Percentiles rank a stretch among this genome's conserved stretches.
phyloP scores from a whole-genome alignment of 2,113 vertebrate genomes.

The Tricholaema leucomelas region DNA sequence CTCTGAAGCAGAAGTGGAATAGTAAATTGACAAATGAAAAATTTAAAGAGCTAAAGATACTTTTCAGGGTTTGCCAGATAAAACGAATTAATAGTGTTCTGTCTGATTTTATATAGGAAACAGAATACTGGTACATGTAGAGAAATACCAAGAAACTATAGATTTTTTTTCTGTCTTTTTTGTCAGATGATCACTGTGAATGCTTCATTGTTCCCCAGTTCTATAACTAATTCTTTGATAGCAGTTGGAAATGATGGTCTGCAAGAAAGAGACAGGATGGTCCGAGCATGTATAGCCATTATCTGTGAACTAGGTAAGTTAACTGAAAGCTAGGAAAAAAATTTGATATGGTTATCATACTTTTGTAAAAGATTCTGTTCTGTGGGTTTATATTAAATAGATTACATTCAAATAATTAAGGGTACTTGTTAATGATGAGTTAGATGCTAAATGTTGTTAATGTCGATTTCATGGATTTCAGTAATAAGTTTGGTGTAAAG shows the following conservation, averaged over 20 bases:
- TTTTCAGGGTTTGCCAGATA: not conserved
- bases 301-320: constrained; percentile 94
- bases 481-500: not conserved
- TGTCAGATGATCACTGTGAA: constrained; percentile 98
- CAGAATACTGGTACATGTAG: not conserved
- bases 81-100: not conserved
- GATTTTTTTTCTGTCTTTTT: constrained; percentile 26
- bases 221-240: constrained; percentile 95
- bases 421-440: no score
- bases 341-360: not conserved
- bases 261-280: constrained; percentile 97
- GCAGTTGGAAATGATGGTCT: constrained; percentile 97
- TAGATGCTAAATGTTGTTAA: not conserved
- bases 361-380: not conserved
- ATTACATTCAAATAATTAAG: no score
- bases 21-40: not conserved
- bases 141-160: not conserved
- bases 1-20: not conserved
- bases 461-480: not conserved
- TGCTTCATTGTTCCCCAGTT: constrained; percentile 94
- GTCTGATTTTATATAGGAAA: not conserved
- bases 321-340: not conserved
- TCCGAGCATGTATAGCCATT: constrained; percentile 96
- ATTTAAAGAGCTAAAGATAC: not conserved
- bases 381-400: not conserved